Conservation (phyloP, 1,140 invertebrate genomes). For the Apolygus lucorum region DNA sequence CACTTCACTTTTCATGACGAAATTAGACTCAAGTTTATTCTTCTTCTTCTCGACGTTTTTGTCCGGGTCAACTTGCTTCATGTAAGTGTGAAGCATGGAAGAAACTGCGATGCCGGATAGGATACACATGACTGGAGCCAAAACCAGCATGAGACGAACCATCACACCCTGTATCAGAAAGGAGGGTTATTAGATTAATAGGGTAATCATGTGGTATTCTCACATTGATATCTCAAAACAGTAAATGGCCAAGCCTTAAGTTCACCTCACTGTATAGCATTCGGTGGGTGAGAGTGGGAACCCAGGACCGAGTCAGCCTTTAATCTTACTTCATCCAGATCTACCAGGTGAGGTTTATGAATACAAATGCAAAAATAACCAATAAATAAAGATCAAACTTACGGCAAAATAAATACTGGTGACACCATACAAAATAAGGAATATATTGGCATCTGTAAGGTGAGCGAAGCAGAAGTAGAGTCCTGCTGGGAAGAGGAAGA, state of each 20-base stretch:
- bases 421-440: constrained; percentile 93
- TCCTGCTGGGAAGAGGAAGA: constrained; percentile 91
- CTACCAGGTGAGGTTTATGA: constrained; percentile 14
- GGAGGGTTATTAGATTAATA: not conserved
- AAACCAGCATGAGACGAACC: constrained; percentile 95
- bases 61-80: constrained; percentile 70
- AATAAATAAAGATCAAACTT: constrained; percentile 41
- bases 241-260: too few relatives aligned
- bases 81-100: constrained; percentile 78
- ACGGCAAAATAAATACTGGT: constrained; percentile 98
- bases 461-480: constrained; percentile 93
- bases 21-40: constrained; percentile 69
- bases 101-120: constrained; percentile 90
- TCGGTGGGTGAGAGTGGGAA: too few relatives aligned
- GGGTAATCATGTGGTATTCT: too few relatives aligned
- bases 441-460: constrained; percentile 92
- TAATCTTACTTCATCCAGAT: too few relatives aligned
- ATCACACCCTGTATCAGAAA: constrained; percentile 72
- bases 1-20: constrained; percentile 79
- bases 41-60: constrained; percentile 51
- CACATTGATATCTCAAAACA: too few relatives aligned
- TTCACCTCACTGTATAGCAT: too few relatives aligned
- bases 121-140: constrained; percentile 97
- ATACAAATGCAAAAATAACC: constrained; percentile 3
- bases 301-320: too few relatives aligned